These are phyloP conservation scores for Epirrhoe alternata DNA, from an alignment of 2,888 invertebrate genomes.

Conservation along the genomic window DNA sequence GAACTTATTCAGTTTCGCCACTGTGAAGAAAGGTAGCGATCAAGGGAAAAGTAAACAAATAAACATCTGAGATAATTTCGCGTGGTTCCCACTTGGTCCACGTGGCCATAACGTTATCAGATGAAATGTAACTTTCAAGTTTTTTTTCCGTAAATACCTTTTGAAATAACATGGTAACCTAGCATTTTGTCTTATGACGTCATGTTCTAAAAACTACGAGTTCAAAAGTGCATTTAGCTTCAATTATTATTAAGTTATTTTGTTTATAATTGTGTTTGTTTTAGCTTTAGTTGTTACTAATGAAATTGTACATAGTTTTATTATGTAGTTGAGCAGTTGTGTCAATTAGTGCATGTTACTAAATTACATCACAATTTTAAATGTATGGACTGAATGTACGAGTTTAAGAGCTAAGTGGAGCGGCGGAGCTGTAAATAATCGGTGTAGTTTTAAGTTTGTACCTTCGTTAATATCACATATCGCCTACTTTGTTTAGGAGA, in stretches of 20 bases:
- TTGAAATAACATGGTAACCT: background rate
- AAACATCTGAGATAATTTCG: conserved; percentile 51
- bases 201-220: conserved; percentile 1
- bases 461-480: background rate
- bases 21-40: conserved; percentile 66
- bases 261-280: conserved; percentile 14
- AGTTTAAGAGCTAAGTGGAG: conserved; percentile 8
- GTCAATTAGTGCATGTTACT: conserved; percentile 29
- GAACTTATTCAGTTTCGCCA: conserved; percentile 70
- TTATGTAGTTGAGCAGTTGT: conserved; percentile 18
- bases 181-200: background rate
- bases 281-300: conserved; percentile 7
- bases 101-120: background rate
- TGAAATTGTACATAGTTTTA: conserved; percentile 8
- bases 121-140: too few species aligned
- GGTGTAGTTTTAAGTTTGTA: background rate
- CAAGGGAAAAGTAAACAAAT: conserved; percentile 64
- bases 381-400: conserved; percentile 15
- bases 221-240: conserved; percentile 43
- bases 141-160: background rate
- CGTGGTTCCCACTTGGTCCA: background rate
- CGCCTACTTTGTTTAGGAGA: background rate
- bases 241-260: conserved; percentile 17
- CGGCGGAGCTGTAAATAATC: conserved; percentile 5
- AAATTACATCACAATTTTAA: conserved; percentile 4